These are phyloP conservation scores for Sinella curviseta DNA, from an alignment of 1,140 invertebrate species.

Conservation along the genomic window DNA sequence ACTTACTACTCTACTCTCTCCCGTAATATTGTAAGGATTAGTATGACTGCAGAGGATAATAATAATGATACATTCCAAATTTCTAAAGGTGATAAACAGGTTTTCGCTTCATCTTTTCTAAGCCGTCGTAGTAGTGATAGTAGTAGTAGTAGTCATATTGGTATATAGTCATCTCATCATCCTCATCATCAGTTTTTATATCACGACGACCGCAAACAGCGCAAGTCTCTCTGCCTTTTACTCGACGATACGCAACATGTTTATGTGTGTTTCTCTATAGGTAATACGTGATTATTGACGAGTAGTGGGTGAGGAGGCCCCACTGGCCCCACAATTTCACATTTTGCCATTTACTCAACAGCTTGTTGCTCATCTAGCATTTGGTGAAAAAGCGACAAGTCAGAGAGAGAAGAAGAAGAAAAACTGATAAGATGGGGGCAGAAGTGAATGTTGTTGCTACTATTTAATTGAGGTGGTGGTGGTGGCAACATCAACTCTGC, in stretches of 20 bases:
- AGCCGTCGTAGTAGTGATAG: background rate
- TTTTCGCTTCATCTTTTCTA: conserved; percentile 15
- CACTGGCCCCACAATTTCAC: background rate
- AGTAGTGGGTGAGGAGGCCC: background rate
- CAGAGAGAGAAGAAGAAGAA: background rate
- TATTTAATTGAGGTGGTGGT: background rate
- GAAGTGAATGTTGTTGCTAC: background rate
- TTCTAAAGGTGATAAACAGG: conserved; percentile 25
- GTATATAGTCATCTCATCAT: too few relatives aligned
- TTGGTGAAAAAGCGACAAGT: background rate
- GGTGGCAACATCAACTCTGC: background rate
- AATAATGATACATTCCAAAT: conserved; percentile 21
- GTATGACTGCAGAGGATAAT: background rate
- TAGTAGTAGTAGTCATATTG: background rate
- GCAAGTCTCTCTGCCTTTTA: background rate
- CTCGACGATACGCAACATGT: background rate
- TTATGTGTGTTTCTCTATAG: background rate
- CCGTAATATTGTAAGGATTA: background rate
- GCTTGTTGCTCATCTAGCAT: background rate
- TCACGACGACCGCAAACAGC: background rate
- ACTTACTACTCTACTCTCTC: background rate
- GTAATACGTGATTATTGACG: background rate
- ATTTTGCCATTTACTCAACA: background rate
- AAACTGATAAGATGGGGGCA: background rate
- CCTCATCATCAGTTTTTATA: background rate